Conservation (phyloP, 37 sponge, comb jelly and placozoan species). For the Ephydatia muelleri region DNA sequence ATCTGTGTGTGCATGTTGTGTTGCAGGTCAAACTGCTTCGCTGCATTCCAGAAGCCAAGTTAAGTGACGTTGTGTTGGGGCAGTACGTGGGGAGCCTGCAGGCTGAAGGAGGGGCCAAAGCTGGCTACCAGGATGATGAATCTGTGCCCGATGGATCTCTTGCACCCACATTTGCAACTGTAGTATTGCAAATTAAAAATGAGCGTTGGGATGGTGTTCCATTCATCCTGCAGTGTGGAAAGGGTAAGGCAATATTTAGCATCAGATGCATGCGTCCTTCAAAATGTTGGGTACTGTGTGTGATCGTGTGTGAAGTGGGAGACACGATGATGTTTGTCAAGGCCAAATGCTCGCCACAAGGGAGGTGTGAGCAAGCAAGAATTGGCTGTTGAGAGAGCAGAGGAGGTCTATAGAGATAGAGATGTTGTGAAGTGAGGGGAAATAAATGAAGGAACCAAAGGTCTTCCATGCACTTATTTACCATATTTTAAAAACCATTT, state of each 20-base stretch:
- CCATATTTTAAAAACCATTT: no score
- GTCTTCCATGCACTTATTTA: no score
- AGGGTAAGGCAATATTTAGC: no score
- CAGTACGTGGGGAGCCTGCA: conserved; percentile 93
- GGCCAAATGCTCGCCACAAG: no score
- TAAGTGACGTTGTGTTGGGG: conserved; percentile 89
- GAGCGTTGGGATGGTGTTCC: conserved; percentile 99
- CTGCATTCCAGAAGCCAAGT: conserved; percentile 68
- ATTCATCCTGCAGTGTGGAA: conserved; percentile 95
- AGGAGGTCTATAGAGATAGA: no score
- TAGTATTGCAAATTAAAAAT: conserved; percentile 77
- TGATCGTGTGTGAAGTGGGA: not conserved
- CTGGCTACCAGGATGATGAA: conserved; percentile 91
- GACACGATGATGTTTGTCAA: not conserved
- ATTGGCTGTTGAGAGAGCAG: no score
- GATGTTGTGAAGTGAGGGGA: no score
- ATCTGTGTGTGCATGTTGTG: no score
- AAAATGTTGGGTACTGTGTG: not conserved
- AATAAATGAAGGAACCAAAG: no score
- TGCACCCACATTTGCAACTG: conserved; percentile 95
- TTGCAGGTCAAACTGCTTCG: conserved; percentile 91
- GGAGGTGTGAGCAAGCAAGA: no score
- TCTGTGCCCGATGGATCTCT: conserved; percentile 89
- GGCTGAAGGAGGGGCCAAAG: conserved; percentile 85
- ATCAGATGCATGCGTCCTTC: not conserved